Evolutionary conservation across 2,888 invertebrate genomes (phyloP).

Genomic region (Pseudococcus longispinus): DNA sequence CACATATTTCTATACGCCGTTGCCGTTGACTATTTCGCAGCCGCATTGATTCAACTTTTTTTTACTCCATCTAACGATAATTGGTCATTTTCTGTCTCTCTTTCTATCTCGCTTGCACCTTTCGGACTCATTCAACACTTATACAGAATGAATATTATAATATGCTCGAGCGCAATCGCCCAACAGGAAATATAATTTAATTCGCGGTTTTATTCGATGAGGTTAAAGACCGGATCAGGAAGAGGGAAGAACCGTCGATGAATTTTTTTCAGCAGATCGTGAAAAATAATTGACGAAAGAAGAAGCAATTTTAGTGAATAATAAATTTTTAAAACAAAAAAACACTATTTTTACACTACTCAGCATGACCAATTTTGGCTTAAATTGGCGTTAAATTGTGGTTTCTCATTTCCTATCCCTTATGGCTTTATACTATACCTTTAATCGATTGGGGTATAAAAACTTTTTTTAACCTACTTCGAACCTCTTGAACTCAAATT

Average conservation of each 20-base stretch:
- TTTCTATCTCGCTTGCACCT: not conserved
- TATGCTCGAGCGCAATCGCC: not conserved
- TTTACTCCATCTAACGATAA: not conserved
- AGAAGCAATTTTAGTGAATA: no score
- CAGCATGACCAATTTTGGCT: no score
- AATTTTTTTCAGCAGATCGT: no score
- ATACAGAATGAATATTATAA: not conserved
- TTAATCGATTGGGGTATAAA: no score
- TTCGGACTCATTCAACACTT: not conserved
- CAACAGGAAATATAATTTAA: not conserved
- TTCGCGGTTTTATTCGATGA: not conserved
- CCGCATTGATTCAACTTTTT: constrained; percentile 7
- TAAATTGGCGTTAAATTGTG: no score
- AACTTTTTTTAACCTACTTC: no score
- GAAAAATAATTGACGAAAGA: no score
- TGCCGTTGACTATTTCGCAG: constrained; percentile 11
- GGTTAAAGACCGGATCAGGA: not conserved
- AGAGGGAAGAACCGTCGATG: not conserved
- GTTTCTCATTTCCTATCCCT: no score
- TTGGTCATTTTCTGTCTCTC: constrained; percentile 8
- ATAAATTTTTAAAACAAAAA: no score
- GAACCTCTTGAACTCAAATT: no score
- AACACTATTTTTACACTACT: no score
- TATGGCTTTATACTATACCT: no score
- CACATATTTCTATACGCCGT: constrained; percentile 13